Evolutionary conservation across 2,888 invertebrate genomes (phyloP).

Genomic region (Tenthredo scrophulariae): DNA sequence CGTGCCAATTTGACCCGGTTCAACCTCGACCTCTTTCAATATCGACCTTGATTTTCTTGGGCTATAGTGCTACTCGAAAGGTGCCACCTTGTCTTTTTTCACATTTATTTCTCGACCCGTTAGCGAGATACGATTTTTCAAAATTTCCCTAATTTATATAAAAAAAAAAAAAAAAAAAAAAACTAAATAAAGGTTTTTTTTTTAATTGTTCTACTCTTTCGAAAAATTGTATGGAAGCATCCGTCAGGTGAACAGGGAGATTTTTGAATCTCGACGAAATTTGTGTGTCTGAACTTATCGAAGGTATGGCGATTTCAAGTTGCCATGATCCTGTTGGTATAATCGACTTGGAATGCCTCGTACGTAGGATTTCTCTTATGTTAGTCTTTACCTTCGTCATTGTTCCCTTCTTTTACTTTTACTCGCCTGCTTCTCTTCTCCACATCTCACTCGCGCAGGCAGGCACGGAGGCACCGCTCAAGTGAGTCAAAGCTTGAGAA

Average conservation of each 20-base stretch:
- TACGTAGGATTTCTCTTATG: background rate
- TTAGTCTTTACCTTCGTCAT: slow-evolving; percentile 17
- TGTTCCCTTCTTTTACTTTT: background rate
- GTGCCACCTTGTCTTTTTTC: background rate
- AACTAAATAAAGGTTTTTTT: too few species aligned
- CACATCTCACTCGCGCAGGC: background rate
- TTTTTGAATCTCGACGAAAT: background rate
- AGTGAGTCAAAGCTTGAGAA: slow-evolving; percentile 42
- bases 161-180: background rate
- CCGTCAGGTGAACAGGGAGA: too few species aligned
- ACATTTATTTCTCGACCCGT: background rate
- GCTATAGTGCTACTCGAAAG: background rate
- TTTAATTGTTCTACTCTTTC: too few species aligned
- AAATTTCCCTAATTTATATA: background rate
- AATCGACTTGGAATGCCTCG: background rate
- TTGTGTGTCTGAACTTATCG: background rate
- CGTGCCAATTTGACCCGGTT: background rate
- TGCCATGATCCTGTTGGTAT: background rate
- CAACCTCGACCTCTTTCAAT: background rate
- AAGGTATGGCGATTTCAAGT: background rate
- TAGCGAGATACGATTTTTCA: background rate
- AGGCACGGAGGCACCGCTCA: background rate
- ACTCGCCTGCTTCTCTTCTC: background rate
- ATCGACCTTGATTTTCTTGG: background rate
- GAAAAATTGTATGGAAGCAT: too few species aligned